Base-by-base conservation (phyloP, 35 echinoderm and acorn worm genomes). In the Apostichopus japonicus region DNA sequence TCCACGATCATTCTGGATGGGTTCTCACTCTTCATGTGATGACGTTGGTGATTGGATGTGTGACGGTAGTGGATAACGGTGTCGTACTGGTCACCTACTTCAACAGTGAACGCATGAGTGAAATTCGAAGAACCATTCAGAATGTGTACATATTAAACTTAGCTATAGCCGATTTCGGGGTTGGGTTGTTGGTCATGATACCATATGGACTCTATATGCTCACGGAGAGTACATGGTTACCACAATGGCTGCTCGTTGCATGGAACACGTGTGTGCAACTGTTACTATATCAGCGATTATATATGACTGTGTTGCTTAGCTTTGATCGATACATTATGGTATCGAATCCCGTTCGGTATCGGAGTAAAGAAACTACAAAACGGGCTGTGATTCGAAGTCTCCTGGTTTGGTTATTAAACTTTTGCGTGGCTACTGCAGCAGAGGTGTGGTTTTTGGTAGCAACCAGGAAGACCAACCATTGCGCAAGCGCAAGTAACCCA, bases 291-390 rank as follows among this genome's bases (percentile, higher is more conserved):
- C 56, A 52, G 51, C 86, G 86, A 14, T 53, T 89, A 72, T 89
- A 72, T 63, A 8, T 89, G 23, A 89, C 86, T 2, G 86, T 89
- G 6, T 63, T 89, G 15, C 62, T 59, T 10, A 89, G 67, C 24
- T 89, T 65, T 44, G 86, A 89, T 89, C 86, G 86, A 73, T 72
- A 89, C 33, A 53, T 89, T 21, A 65, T 89, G 86, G 86, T 89
- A 89, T 89, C 86, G 24, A 13, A 89, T 13, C 86, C 86, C 15
- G 62, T 72, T 14, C 86, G 86, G 5, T 89, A 89, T 89, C 86
- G 86, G 10, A 6, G 33, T 8, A 73, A 17, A 13, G 86, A 89
- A 89, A 89, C 22, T n/a, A 10, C 33, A 5, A 89, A 89, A 72
- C 59, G 86, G 23, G 86, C 86, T n/a, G 27, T 61, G 86, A 72